Conservation (phyloP, 1,140 invertebrate genomes). For the Drosophila trapezifrons region DNA sequence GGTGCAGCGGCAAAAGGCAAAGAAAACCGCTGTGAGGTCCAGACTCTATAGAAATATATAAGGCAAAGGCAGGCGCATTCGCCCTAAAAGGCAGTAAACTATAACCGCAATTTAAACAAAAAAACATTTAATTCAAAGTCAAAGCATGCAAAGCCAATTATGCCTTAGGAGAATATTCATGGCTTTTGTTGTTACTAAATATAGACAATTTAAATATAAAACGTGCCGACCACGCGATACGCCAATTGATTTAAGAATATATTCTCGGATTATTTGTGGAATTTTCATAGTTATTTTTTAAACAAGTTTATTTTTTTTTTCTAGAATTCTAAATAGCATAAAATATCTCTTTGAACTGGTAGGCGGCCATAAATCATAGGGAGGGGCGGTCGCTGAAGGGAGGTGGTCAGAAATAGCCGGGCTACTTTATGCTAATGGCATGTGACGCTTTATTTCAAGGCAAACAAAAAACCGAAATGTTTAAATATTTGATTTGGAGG, state of each 20-base stretch:
- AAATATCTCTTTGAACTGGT: slow-evolving; percentile 43
- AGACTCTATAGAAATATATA: slow-evolving; percentile 24
- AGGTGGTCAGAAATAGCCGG: slow-evolving; percentile 55
- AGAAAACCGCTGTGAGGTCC: slow-evolving; percentile 14
- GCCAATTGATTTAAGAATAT: slow-evolving; percentile 29
- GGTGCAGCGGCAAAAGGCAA: slow-evolving; percentile 8
- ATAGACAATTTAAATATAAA: slow-evolving; percentile 31
- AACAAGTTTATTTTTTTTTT: slow-evolving; percentile 54
- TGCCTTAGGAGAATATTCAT: slow-evolving; percentile 2
- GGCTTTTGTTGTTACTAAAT: slow-evolving; percentile 5
- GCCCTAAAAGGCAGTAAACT: slow-evolving; percentile 11
- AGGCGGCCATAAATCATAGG: slow-evolving; percentile 42
- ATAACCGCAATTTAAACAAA: slow-evolving; percentile 13
- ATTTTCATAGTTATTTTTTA: slow-evolving; percentile 63
- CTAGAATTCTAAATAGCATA: slow-evolving; percentile 46
- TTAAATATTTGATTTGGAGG: slow-evolving; percentile 38
- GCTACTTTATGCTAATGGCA: slow-evolving; percentile 78
- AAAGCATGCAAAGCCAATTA: slow-evolving; percentile 27
- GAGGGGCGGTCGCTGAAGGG: background rate
- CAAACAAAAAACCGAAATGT: slow-evolving; percentile 44
- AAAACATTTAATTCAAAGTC: slow-evolving; percentile 16
- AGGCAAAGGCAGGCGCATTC: slow-evolving; percentile 8
- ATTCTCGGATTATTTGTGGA: slow-evolving; percentile 47
- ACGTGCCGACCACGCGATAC: slow-evolving; percentile 70
- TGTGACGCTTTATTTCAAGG: slow-evolving; percentile 64